These are phyloP conservation scores for Parotocinclus haroldoi DNA, from an alignment of 2,797 vertebrate genomes.

Conservation along the genomic window DNA sequence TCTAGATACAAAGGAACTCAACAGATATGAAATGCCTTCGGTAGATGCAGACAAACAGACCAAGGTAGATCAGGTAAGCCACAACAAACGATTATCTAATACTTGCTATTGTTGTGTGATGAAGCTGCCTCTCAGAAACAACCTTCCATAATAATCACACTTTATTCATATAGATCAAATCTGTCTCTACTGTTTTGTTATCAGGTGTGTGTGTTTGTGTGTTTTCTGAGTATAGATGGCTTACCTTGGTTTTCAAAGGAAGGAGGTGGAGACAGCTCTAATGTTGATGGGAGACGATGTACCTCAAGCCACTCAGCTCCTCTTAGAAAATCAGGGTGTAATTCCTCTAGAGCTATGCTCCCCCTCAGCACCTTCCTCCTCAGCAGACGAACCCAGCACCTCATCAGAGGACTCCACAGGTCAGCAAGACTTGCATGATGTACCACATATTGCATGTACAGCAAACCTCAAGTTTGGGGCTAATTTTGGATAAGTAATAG, in stretches of 20 bases:
- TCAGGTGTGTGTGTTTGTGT: constrained; percentile 6
- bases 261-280: constrained; percentile 69
- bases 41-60: constrained; percentile 32
- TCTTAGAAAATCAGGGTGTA: constrained; percentile 77
- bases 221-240: constrained; percentile 66
- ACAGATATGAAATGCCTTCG: constrained; percentile 39
- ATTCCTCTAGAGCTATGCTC: constrained; percentile 69
- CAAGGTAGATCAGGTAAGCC: constrained; percentile 62
- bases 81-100: no score
- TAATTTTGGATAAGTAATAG: no score
- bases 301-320: constrained; percentile 79
- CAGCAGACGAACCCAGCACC: constrained; percentile 65
- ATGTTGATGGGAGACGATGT: constrained; percentile 76
- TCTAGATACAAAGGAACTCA: constrained; percentile 49
- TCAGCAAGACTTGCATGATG: no score
- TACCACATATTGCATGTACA: no score
- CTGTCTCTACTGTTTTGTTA: background rate
- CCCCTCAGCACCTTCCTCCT: constrained; percentile 53
- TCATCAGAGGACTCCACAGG: constrained; percentile 46
- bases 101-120: no score
- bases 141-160: background rate
- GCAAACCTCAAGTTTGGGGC: no score
- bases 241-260: constrained; percentile 80
- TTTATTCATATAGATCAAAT: background rate
- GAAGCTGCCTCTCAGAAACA: no score